A percentile compares a stretch with the other conserved stretches of the same genome.
Conservation (phyloP, 2,113 vertebrate genomes). For the Holacanthus passer region DNA sequence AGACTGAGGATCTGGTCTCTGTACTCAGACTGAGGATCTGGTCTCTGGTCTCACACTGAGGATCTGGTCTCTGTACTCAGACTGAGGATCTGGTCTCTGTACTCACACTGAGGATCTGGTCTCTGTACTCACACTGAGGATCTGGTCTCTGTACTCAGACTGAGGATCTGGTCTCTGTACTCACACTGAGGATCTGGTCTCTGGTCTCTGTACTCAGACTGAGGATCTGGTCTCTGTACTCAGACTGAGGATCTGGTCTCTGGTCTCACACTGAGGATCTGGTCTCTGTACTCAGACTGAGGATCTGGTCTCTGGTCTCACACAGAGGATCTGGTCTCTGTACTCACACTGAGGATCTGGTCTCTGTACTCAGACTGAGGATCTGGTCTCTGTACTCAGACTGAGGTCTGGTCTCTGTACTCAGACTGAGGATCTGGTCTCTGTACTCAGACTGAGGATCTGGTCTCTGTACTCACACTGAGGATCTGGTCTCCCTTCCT, state of each 20-base stretch:
- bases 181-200: constrained; percentile 39
- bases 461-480: constrained; percentile 88
- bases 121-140: too few species aligned
- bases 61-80: too few species aligned
- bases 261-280: neutral
- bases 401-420: constrained; percentile 72
- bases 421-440: constrained; percentile 27
- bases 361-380: too few species aligned
- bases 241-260: too few species aligned
- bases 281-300: constrained; percentile 23
- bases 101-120: too few species aligned
- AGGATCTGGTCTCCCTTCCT: constrained; percentile 93
- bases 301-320: neutral
- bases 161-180: constrained; percentile 87
- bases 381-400: neutral
- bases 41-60: too few species aligned
- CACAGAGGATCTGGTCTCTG: neutral
- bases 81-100: too few species aligned
- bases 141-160: constrained; percentile 66
- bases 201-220: constrained; percentile 46
- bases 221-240: constrained; percentile 48
- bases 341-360: too few species aligned
- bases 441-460: constrained; percentile 87
- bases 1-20: neutral
- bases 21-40: too few species aligned